Evolutionary conservation across 2,113 vertebrate genomes (phyloP).

Genomic region (Sceloporus tristichus): DNA sequence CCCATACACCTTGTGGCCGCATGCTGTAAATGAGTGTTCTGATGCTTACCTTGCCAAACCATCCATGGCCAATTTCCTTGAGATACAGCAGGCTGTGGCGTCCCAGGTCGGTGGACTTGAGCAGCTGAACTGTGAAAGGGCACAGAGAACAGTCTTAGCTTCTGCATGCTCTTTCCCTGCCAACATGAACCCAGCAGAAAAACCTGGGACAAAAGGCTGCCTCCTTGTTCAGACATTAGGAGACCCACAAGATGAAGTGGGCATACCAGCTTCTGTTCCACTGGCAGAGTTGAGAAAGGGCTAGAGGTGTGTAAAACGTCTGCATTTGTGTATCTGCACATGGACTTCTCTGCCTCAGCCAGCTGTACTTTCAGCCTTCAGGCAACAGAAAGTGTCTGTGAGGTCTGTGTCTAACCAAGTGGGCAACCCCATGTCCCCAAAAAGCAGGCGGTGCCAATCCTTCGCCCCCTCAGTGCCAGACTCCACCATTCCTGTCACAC

Average conservation of each 20-base stretch:
- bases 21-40: neutral
- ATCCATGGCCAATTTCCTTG: slow-evolving; percentile 94
- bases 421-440: slow-evolving; percentile 11
- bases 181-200: neutral
- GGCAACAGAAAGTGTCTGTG: neutral
- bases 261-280: neutral
- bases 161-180: neutral
- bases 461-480: slow-evolving; percentile 59
- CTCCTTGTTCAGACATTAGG: neutral
- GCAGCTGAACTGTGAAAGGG: slow-evolving; percentile 84
- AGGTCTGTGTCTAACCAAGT: neutral
- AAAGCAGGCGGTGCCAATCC: slow-evolving; percentile 54
- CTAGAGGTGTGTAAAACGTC: too few species aligned
- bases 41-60: slow-evolving; percentile 93
- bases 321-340: neutral
- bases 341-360: neutral
- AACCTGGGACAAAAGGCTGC: neutral
- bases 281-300: neutral
- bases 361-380: neutral
- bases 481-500: slow-evolving; percentile 78
- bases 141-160: slow-evolving; percentile 38
- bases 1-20: neutral
- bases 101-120: slow-evolving; percentile 86
- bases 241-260: neutral
- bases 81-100: slow-evolving; percentile 93